Percentiles rank a stretch among this genome's conserved stretches.
phyloP scores from a whole-genome alignment of 1,140 invertebrate species.

The Magallana ariakensis region DNA sequence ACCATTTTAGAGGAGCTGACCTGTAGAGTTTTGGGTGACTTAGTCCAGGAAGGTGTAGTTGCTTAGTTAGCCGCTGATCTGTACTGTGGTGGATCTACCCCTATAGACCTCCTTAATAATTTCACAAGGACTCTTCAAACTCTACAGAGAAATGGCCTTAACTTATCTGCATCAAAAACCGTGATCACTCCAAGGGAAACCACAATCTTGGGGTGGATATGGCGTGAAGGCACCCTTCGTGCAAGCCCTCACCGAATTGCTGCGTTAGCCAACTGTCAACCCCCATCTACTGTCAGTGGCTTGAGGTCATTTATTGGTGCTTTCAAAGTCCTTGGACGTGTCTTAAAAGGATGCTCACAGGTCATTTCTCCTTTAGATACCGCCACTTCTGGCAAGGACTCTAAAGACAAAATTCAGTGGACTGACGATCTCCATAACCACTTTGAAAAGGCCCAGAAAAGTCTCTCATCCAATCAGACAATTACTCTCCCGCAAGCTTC shows the following conservation, averaged over 20 bases:
- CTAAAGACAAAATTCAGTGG: conserved; percentile 51
- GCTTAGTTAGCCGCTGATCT: conserved; percentile 41
- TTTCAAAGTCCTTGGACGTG: conserved; percentile 41
- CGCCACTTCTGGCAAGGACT: conserved; percentile 33
- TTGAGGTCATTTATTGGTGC: conserved; percentile 57
- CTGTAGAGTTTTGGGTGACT: conserved; percentile 59
- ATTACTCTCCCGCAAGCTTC: conserved; percentile 48
- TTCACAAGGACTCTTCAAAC: conserved; percentile 15
- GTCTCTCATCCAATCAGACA: conserved; percentile 20
- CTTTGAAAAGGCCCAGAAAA: conserved; percentile 41
- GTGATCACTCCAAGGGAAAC: conserved; percentile 36
- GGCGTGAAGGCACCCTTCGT: conserved; percentile 20
- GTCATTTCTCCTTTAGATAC: background rate
- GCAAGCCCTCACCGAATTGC: conserved; percentile 51
- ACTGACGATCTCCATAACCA: background rate
- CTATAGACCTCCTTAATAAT: conserved; percentile 36
- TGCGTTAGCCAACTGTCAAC: conserved; percentile 14
- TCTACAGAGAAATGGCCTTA: conserved; percentile 21
- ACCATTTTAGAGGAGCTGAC: conserved; percentile 59
- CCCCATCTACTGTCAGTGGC: conserved; percentile 26
- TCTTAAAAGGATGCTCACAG: conserved; percentile 39
- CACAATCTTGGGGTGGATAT: conserved; percentile 54
- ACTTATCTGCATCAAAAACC: conserved; percentile 44
- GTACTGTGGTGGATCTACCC: conserved; percentile 47
- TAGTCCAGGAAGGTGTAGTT: conserved; percentile 55